Evolutionary conservation across 2,797 vertebrate genomes (phyloP).

Genomic region (Cyprinella venusta): DNA sequence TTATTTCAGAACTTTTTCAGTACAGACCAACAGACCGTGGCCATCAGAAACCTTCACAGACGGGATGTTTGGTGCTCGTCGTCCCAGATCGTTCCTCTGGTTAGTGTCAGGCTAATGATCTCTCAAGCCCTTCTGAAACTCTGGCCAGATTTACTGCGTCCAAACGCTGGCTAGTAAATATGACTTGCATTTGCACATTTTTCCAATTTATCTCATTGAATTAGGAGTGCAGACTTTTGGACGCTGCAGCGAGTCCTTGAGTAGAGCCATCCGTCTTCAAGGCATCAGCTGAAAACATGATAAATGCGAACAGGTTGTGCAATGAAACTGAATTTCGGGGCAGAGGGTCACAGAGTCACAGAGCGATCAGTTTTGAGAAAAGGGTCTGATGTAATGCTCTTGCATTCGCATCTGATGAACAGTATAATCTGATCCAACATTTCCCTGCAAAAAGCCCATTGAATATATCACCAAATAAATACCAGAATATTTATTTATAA

Average conservation of each 20-base stretch:
- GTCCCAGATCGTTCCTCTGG: slow-evolving; percentile 60
- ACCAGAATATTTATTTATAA: background rate
- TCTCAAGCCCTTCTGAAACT: slow-evolving; percentile 52
- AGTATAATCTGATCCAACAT: background rate
- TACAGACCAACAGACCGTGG: background rate
- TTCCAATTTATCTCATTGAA: slow-evolving; percentile 70
- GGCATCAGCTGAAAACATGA: slow-evolving; percentile 34
- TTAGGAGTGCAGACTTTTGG: slow-evolving; percentile 69
- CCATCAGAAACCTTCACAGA: background rate
- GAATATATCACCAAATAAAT: background rate
- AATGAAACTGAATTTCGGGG: slow-evolving; percentile 2
- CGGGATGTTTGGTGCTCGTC: slow-evolving; percentile 43
- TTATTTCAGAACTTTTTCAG: background rate
- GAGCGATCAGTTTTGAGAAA: background rate
- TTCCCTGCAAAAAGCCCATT: background rate
- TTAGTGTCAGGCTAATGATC: slow-evolving; percentile 70
- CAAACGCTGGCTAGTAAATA: slow-evolving; percentile 57
- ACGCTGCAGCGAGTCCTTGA: slow-evolving; percentile 56
- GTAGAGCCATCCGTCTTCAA: slow-evolving; percentile 36
- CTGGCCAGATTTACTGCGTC: slow-evolving; percentile 61
- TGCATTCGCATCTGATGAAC: background rate
- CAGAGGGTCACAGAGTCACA: background rate
- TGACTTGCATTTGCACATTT: slow-evolving; percentile 66
- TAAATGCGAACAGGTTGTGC: slow-evolving; percentile 13
- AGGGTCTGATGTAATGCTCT: background rate